Conservation (phyloP, 2,113 vertebrate species). For the Cercocebus atys region DNA sequence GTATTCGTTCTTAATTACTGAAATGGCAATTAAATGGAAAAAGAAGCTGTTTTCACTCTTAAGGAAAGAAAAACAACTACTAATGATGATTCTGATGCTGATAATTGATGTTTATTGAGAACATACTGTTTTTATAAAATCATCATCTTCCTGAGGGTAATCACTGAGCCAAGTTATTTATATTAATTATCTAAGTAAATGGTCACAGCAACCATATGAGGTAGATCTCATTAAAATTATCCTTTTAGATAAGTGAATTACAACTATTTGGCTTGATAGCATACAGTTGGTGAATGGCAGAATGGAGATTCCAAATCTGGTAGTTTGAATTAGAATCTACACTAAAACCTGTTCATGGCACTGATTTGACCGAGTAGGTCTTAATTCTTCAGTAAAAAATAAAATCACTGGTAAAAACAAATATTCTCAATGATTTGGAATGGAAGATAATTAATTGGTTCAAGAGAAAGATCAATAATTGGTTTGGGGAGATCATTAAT, state of each 20-base stretch:
- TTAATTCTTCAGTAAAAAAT: neutral
- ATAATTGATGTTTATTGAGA: neutral
- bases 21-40: neutral
- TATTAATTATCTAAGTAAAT: neutral
- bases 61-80: neutral
- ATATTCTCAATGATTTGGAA: neutral
- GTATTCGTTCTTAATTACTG: neutral
- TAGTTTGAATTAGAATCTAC: neutral
- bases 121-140: neutral
- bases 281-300: neutral
- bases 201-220: neutral
- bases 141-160: neutral
- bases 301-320: neutral
- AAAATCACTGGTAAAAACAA: neutral
- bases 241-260: neutral
- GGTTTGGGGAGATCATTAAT: neutral
- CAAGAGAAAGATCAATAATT: neutral
- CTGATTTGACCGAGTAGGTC: neutral
- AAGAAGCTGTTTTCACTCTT: neutral
- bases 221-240: neutral
- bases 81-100: neutral
- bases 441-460: neutral
- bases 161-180: neutral
- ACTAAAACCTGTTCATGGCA: neutral
- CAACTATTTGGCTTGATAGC: neutral